These are phyloP conservation scores for Rutpela maculata DNA, from an alignment of 2,888 invertebrate genomes.

Conservation along the genomic window DNA sequence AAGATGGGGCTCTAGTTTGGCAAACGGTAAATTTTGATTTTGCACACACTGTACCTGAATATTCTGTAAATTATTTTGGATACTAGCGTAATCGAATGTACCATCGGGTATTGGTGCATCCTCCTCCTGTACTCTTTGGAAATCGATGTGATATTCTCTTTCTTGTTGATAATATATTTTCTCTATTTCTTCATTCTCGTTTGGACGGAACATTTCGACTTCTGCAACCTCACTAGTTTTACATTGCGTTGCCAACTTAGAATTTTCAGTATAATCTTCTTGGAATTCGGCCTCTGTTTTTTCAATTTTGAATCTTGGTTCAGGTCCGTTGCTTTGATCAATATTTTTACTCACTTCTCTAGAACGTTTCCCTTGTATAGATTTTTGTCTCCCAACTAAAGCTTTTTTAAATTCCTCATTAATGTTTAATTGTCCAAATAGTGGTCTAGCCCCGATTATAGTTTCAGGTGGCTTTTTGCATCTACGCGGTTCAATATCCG, in stretches of 20 bases:
- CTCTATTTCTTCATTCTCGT: conserved; percentile 69
- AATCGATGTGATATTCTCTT: conserved; percentile 69
- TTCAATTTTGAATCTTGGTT: conserved; percentile 62
- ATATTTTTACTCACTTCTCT: conserved; percentile 57
- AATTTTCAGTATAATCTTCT: conserved; percentile 55
- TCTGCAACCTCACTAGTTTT: conserved; percentile 66
- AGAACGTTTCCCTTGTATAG: conserved; percentile 63
- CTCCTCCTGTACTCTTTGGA: conserved; percentile 68
- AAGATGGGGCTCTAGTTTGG: conserved; percentile 27
- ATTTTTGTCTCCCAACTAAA: conserved; percentile 66
- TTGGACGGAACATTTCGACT: conserved; percentile 65
- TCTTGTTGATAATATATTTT: conserved; percentile 70
- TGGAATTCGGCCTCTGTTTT: conserved; percentile 57
- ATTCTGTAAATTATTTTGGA: not conserved
- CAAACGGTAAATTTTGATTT: conserved; percentile 25
- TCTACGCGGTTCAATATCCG: conserved; percentile 59
- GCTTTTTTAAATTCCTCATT: conserved; percentile 72
- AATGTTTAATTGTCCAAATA: conserved; percentile 71
- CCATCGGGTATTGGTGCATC: conserved; percentile 25
- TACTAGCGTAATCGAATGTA: not conserved
- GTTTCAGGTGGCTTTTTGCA: conserved; percentile 71
- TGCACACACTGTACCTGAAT: conserved; percentile 30
- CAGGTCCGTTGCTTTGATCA: conserved; percentile 51
- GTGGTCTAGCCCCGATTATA: conserved; percentile 71
- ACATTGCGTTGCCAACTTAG: conserved; percentile 60